Evolutionary conservation across 2,113 vertebrate genomes (phyloP).

Genomic region (Equus quagga): DNA sequence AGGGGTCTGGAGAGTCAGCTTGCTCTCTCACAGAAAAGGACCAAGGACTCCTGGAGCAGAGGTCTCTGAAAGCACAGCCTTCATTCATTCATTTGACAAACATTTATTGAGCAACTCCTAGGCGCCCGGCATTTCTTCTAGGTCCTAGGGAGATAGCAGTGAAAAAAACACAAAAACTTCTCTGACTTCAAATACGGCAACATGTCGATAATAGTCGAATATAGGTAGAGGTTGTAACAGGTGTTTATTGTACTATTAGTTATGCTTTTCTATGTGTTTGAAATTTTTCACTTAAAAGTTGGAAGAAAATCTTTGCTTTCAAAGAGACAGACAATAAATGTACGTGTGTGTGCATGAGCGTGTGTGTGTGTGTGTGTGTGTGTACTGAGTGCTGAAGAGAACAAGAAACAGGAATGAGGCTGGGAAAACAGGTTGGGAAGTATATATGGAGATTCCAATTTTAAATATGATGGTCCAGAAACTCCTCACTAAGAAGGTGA

Average conservation of each 20-base stretch:
- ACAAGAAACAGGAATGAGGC: not conserved
- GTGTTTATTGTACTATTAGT: not conserved
- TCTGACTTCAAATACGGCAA: not conserved
- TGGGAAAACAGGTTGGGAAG: not conserved
- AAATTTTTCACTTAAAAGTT: not conserved
- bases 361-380: not conserved
- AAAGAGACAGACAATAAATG: not conserved
- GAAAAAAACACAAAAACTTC: not conserved
- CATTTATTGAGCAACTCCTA: not conserved
- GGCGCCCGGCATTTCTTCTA: not conserved
- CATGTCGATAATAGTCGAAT: not conserved
- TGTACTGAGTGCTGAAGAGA: accelerated
- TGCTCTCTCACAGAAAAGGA: not conserved
- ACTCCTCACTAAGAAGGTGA: not conserved
- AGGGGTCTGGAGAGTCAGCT: not conserved
- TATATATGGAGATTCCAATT: not conserved
- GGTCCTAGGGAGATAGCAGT: not conserved
- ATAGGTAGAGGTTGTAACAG: not conserved
- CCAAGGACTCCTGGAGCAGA: not conserved
- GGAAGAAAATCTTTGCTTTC: not conserved
- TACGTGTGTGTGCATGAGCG: too few relatives aligned
- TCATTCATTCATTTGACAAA: not conserved
- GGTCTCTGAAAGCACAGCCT: not conserved
- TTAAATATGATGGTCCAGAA: not conserved
- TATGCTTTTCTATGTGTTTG: not conserved